Conservation (phyloP, 2,888 invertebrate species). For the Charanyca ferruginea region DNA sequence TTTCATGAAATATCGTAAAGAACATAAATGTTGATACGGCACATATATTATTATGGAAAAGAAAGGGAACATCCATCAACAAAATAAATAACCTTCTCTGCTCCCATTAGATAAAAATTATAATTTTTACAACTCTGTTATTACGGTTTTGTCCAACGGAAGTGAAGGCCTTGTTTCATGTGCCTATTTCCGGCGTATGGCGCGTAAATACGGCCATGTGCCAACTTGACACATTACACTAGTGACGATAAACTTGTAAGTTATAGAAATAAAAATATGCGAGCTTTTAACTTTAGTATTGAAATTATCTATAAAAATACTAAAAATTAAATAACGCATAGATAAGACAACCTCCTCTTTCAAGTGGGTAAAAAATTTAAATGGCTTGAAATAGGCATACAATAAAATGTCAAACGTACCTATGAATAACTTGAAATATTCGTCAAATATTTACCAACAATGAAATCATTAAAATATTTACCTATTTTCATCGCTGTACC, state of each 20-base stretch:
- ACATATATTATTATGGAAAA: no score
- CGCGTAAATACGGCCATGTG: slow-evolving; percentile 54
- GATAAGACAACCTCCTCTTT: not conserved
- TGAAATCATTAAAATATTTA: slow-evolving; percentile 65
- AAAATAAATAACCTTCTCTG: slow-evolving; percentile 7
- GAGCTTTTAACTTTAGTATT: not conserved
- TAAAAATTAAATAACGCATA: not conserved
- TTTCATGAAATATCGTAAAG: no score
- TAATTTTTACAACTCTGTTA: slow-evolving; percentile 49
- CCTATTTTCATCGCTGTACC: slow-evolving; percentile 85
- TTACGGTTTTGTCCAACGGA: slow-evolving; percentile 55
- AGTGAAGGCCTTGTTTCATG: slow-evolving; percentile 60
- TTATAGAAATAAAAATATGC: not conserved
- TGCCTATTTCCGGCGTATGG: slow-evolving; percentile 60
- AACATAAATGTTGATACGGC: no score
- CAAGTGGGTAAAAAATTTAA: not conserved
- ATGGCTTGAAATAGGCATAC: not conserved
- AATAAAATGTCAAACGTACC: not conserved
- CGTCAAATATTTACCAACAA: not conserved
- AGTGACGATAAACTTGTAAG: not conserved
- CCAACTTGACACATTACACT: slow-evolving; percentile 38
- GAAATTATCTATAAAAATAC: not conserved
- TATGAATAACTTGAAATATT: not conserved
- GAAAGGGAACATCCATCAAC: not conserved
- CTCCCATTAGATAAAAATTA: slow-evolving; percentile 40